A percentile compares a stretch with the other conserved stretches of the same genome.
These are phyloP conservation scores for Spialia ferax DNA, from an alignment of 2,888 invertebrate genomes.

Conservation along the genomic window DNA sequence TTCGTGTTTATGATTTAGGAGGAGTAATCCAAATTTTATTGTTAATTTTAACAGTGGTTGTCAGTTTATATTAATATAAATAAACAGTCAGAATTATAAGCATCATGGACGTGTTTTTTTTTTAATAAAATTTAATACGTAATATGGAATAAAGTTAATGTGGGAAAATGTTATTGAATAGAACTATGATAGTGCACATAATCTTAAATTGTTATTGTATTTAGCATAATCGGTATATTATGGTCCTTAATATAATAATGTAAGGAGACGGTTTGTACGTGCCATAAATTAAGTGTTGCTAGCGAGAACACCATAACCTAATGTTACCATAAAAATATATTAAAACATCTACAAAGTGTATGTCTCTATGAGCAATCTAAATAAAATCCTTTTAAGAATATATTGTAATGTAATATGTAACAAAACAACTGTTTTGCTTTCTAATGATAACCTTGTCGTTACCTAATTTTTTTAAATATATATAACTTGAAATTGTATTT, in stretches of 20 bases:
- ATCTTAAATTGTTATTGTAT: conserved; percentile 10
- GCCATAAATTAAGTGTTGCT: conserved; percentile 82
- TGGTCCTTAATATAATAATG: conserved; percentile 84
- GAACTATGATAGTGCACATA: conserved; percentile 18
- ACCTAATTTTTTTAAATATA: conserved; percentile 63
- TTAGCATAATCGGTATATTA: conserved; percentile 47
- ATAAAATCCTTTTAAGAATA: conserved; percentile 68
- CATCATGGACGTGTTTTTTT: conserved; percentile 23
- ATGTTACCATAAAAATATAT: conserved; percentile 79
- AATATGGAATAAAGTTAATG: background rate
- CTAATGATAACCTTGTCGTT: conserved; percentile 71
- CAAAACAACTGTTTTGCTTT: conserved; percentile 76
- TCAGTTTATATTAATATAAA: conserved; percentile 29
- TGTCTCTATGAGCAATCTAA: conserved; percentile 57
- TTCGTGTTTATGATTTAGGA: conserved; percentile 44
- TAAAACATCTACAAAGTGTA: conserved; percentile 49
- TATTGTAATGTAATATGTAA: conserved; percentile 75
- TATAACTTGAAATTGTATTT: conserved; percentile 66
- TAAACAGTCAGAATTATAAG: conserved; percentile 28
- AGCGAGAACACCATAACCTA: conserved; percentile 79
- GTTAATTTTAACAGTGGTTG: conserved; percentile 35
- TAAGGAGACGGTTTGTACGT: conserved; percentile 70
- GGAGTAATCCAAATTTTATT: conserved; percentile 27
- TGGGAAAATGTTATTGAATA: conserved; percentile 18
- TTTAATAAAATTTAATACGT: conserved; percentile 15